These are phyloP conservation scores for Plagodis dolabraria DNA, from an alignment of 2,888 invertebrate genomes.

Conservation along the genomic window DNA sequence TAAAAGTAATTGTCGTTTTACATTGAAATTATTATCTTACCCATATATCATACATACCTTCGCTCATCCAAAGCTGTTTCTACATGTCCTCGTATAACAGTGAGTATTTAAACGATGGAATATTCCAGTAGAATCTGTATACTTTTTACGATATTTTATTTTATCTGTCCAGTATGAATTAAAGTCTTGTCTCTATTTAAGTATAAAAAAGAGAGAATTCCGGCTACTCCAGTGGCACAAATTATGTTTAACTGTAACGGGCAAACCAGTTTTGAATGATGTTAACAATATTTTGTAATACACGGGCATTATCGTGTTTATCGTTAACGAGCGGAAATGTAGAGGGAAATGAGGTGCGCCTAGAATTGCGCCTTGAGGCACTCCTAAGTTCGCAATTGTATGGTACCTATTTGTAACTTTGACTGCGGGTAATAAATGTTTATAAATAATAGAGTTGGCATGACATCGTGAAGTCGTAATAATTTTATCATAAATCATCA, in stretches of 20 bases:
- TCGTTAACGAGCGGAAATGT: conserved; percentile 72
- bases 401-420: conserved; percentile 46
- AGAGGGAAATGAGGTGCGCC: conserved; percentile 62
- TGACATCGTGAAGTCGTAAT: conserved; percentile 39
- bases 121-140: conserved; percentile 55
- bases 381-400: conserved; percentile 52
- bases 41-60: conserved; percentile 52
- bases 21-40: conserved; percentile 41
- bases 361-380: conserved; percentile 61
- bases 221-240: conserved; percentile 63
- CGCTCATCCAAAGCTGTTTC: conserved; percentile 49
- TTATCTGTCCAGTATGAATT: conserved; percentile 40
- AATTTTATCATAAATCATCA: conserved; percentile 34
- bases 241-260: conserved; percentile 70
- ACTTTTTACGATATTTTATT: conserved; percentile 48
- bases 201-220: conserved; percentile 46
- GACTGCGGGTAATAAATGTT: conserved; percentile 43
- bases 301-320: conserved; percentile 69
- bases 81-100: background rate
- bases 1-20: conserved; percentile 41
- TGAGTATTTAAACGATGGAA: conserved; percentile 45
- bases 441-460: conserved; percentile 40
- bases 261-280: conserved; percentile 65
- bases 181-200: conserved; percentile 37
- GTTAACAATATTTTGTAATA: conserved; percentile 72